Evolutionary conservation across 2,113 vertebrate species (phyloP).

Genomic region (Brachyhypopomus gauderio): DNA sequence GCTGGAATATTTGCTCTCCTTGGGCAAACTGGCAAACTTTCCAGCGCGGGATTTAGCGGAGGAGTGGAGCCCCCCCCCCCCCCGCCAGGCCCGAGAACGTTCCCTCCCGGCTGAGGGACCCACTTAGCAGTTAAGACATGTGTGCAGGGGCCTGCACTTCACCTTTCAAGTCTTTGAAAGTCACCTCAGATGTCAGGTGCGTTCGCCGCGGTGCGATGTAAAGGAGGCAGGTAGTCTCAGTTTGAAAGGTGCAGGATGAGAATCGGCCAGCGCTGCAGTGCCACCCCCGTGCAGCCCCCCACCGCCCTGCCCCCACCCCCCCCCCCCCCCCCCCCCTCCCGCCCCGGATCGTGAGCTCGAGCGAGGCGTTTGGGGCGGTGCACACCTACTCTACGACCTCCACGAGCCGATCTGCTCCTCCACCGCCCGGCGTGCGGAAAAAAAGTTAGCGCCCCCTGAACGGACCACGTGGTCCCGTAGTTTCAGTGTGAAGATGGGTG

Average conservation of each 20-base stretch:
- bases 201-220: constrained; percentile 36
- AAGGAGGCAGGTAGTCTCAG: constrained; percentile 38
- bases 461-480: constrained; percentile 1
- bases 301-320: too few relatives aligned
- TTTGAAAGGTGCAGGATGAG: constrained; percentile 40
- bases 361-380: constrained; percentile 6
- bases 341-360: constrained; percentile 10
- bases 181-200: constrained; percentile 54
- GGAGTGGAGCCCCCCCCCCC: constrained; percentile 13
- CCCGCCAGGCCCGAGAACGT: constrained; percentile 27
- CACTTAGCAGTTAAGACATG: constrained; percentile 51
- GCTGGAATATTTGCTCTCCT: neutral
- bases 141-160: constrained; percentile 33
- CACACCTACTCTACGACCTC: constrained; percentile 1
- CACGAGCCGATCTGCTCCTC: constrained; percentile 20
- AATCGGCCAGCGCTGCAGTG: constrained; percentile 12
- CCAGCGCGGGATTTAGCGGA: constrained; percentile 5
- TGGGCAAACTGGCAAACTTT: constrained; percentile 19
- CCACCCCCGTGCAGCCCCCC: too few relatives aligned
- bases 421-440: constrained; percentile 15
- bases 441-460: neutral
- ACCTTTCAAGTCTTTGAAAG: constrained; percentile 56
- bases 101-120: constrained; percentile 36
- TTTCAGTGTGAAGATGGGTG: neutral
- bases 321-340: too few relatives aligned